Base-by-base conservation (phyloP, 2,888 invertebrate species). In the Lasioglossum malachurum region DNA sequence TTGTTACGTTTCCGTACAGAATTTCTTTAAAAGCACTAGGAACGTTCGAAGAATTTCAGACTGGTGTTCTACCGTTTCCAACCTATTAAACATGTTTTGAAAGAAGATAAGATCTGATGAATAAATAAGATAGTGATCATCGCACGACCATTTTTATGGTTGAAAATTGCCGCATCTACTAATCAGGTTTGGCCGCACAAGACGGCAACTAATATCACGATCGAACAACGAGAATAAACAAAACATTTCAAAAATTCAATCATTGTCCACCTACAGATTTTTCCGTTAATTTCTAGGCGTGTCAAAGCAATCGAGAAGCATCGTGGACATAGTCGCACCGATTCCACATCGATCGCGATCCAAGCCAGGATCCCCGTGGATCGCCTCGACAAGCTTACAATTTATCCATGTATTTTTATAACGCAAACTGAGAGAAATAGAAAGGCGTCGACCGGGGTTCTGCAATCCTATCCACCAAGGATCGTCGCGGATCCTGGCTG, bases 331-430 rank as follows among this genome's bases (percentile, higher is more conserved):
- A 4, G 27, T 27, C 27, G 27, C 60, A 60, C 4, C 14, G 44
- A 64, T 31, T 31, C 31, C 31, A 27, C 31, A 19, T 31, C 31
- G 35, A 64, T n/a, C 53, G 38, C 57, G 71, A 27, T 64, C 79
- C 72, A 67, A 23, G 75, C 49, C 73, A 69, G 71, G 67, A 82
- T 84, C 31, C 46, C 57, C 78, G 73, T 38, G 35, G 35, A 57
- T 78, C 53, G 38, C 41, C 75, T 41, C 74, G 69, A 71, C 77
- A 87, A 77, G 38, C 80, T 90, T 84, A 81, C 81, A 82, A 79
- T 84, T 89, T 80, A 88, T 86, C 83, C 83, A 78, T 82, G 87
- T 90, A 90, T 88, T 90, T 90, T 88, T 90, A 82, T 89, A 89
- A 88, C 78, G 80, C 80, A 53, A 88, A 80, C 72, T 46, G 46